Evolutionary conservation across 2,113 vertebrate genomes (phyloP), one percentile per base, ranked within the genome.

Genomic region (Epinephelus fuscoguttatus): DNA sequence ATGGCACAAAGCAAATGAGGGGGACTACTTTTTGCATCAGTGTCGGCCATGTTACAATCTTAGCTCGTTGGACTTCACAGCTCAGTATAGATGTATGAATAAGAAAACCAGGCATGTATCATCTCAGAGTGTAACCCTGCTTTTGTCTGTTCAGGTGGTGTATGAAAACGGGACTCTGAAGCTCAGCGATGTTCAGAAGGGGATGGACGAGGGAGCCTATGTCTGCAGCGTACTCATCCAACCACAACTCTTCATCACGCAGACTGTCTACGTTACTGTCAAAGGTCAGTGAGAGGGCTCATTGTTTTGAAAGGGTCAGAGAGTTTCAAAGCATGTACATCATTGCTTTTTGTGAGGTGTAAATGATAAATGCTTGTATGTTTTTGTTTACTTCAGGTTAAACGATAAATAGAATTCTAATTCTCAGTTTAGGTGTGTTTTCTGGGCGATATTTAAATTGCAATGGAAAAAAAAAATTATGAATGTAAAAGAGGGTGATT

Each of bases 181-280:
- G 94, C 96, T 99, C 87, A 98, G 96, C 0, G 98, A 99, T 0
- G 98, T 99, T 52, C 98, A 99, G 96, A 99, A 99, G 73, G 98
- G 98, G 80, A 98, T 99, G 98, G 98, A 99, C 0, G 98, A 99
- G 82, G 98, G 98, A 0, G 98, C 98, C 66, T 99, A 99, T 30
- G 94, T 99, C 61, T 99, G 98, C 96, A 99, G 98, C 0, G 98
- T 99, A 76, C 97, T 99, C 80, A 98, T 99, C 91, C 98, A 99
- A 88, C 98, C 98, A 4, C 97, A 99, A 94, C 96, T 98, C 21
- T 99, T 97, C 93, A 99, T 99, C 96, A 98, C 97, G 70, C 97
- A 99, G 95, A 99, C 97, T 0, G 97, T 99, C 90, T 97, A 98
- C 0, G 96, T 99, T 94, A 97, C 98, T 0, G 98, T 99, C 89